Conservation (phyloP, 2,888 invertebrate species). For the Thymelicus acteon region DNA sequence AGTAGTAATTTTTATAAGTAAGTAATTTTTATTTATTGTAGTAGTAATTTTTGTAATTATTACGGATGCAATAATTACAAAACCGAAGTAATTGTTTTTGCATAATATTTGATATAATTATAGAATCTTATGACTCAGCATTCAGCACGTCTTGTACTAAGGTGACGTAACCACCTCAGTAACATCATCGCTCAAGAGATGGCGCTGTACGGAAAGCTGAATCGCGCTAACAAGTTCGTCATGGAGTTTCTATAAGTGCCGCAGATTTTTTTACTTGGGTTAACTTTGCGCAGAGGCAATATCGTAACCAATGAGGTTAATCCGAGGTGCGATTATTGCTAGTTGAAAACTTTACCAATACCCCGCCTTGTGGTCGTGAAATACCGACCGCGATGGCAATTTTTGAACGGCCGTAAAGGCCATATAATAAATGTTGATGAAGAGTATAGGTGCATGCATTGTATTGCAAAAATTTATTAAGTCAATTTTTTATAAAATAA, state of each 20-base stretch:
- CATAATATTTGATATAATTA: too few relatives aligned
- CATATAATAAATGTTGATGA: constrained; percentile 46
- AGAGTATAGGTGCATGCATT: too few relatives aligned
- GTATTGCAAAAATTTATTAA: too few relatives aligned
- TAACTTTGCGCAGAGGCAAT: constrained; percentile 96
- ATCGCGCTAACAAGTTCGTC: constrained; percentile 57
- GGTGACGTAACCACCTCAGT: background rate
- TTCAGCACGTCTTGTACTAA: too few relatives aligned
- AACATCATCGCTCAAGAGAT: constrained; percentile 53
- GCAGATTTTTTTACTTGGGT: constrained; percentile 86
- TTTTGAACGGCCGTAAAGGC: constrained; percentile 89
- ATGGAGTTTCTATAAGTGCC: constrained; percentile 21
- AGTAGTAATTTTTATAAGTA: too few relatives aligned
- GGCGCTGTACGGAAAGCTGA: constrained; percentile 54
- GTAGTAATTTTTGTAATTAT: too few relatives aligned
- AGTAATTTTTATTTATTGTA: too few relatives aligned
- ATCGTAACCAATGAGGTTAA: constrained; percentile 94
- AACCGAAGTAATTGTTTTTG: too few relatives aligned
- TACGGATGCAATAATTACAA: too few relatives aligned
- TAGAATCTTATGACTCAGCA: too few relatives aligned
- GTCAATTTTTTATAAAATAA: too few relatives aligned
- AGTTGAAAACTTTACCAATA: constrained; percentile 94
- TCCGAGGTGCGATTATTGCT: constrained; percentile 95
- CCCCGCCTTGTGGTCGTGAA: constrained; percentile 91
- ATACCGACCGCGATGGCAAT: constrained; percentile 94